Evolutionary conservation across 2,113 vertebrate genomes (phyloP), one percentile per base, ranked within the genome.

Genomic region (Cyphomyrus discorhynchus): DNA sequence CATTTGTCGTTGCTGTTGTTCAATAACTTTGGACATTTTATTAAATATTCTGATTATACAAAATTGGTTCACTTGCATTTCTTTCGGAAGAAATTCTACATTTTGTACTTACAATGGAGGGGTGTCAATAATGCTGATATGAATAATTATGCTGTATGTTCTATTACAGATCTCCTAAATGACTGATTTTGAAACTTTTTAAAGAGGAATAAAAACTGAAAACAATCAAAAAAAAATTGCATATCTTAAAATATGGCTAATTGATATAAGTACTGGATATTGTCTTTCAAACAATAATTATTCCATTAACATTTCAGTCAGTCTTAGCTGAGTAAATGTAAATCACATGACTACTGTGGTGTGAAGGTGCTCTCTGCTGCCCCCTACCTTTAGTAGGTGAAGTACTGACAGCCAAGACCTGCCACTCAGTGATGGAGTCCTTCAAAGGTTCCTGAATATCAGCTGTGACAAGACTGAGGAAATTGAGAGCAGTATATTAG

Each of bases 391-490:
- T 80, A 80, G 88, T 91, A 5, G 90, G n/a, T 19, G 91, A 92
- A 84, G 92, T 58, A 45, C 92, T 94, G 90, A 93, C 27, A 0
- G 91, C 93, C 89, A 93, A 90, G 11, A 94, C 62, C 83, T 93
- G 90, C 93, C 94, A 93, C 0, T 91, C 91, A 90, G 93, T 92
- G 53, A 94, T 93, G 84, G 94, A 93, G 24, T 93, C 91, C 0
- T 85, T 70, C 39, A 90, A 3, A 82, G 10, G 66, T 62, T 17
- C n/a, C 9, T 10, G 2, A 13, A 0, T 2, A 21, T 56, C 5
- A 15, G 13, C 31, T 47, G n/a, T 80, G 3, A 27, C 31, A 53
- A 74, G 56, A 17, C 89, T 87, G 24, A 53, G 11, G 49, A 21
- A 85, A 50, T 10, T 17, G 8, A 24, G 24, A 49, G 89, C 13